Evolutionary conservation across 2,888 invertebrate species (phyloP).

Genomic region (Carcina quercana): DNA sequence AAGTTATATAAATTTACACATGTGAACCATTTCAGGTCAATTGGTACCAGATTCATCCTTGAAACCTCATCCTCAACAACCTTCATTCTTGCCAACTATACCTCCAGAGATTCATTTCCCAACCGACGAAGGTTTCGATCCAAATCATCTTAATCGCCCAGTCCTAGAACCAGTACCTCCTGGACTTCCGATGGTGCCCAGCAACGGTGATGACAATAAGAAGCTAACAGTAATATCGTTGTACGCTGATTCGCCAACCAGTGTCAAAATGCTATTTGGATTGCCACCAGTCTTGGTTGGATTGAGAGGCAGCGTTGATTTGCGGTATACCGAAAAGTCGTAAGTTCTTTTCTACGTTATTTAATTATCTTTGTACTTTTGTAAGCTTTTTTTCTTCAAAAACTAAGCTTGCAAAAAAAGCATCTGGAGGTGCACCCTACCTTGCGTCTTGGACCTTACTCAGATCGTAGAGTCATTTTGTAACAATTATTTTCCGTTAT

Average conservation of each 20-base stretch:
- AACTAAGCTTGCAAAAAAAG: no score
- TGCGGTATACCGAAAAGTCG: conserved; percentile 87
- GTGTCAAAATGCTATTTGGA: conserved; percentile 87
- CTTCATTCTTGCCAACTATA: conserved; percentile 59
- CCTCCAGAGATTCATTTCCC: conserved; percentile 56
- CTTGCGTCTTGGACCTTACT: no score
- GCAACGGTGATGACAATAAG: conserved; percentile 50
- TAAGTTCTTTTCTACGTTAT: conserved; percentile 68
- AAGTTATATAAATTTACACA: no score
- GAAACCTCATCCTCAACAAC: conserved; percentile 26
- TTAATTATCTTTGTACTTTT: no score
- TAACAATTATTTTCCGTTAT: no score
- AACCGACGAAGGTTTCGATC: conserved; percentile 51
- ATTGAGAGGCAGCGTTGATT: conserved; percentile 88
- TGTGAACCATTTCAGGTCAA: conserved; percentile 43
- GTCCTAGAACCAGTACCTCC: conserved; percentile 34
- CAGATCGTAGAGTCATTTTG: no score
- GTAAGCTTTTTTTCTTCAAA: no score
- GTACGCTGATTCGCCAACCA: conserved; percentile 85
- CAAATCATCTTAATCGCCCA: conserved; percentile 51
- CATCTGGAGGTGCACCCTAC: no score
- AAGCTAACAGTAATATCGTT: conserved; percentile 74
- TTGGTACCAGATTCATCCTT: conserved; percentile 21
- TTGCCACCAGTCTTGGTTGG: conserved; percentile 89
- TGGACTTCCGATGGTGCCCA: conserved; percentile 36